phyloP scores from a whole-genome alignment of 1,140 invertebrate genomes.

The Paracyclopina nana region DNA sequence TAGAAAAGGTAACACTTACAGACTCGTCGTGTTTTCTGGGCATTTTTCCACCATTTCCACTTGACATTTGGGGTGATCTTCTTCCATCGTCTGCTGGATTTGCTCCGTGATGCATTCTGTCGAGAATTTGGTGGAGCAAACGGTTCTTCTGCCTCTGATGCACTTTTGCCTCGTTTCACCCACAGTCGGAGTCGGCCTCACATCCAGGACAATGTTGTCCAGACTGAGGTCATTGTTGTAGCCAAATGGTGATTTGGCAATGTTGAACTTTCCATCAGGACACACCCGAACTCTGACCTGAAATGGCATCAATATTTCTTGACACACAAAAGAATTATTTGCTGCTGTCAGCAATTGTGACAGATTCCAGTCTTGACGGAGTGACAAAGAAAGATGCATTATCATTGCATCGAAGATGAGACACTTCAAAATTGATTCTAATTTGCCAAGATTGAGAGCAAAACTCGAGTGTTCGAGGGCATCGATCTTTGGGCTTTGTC shows the following conservation, averaged over 20 bases:
- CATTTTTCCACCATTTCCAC: constrained; percentile 1
- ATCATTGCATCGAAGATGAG: too few relatives aligned
- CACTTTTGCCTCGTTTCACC: background rate
- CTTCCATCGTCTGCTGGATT: background rate
- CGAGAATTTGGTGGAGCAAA: background rate
- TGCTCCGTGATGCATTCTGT: background rate
- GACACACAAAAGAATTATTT: too few relatives aligned
- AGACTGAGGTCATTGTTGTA: constrained; percentile 1
- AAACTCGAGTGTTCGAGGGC: too few relatives aligned
- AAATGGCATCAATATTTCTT: too few relatives aligned
- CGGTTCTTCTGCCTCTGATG: background rate
- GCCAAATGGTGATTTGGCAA: too few relatives aligned
- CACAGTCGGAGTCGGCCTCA: background rate
- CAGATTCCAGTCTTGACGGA: too few relatives aligned
- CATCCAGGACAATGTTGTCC: background rate
- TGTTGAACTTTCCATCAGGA: background rate
- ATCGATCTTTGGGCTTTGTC: too few relatives aligned
- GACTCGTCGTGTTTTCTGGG: background rate
- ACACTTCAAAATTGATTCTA: too few relatives aligned
- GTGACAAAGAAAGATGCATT: too few relatives aligned
- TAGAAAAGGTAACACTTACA: too few relatives aligned
- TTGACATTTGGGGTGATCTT: background rate
- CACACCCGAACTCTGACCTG: background rate
- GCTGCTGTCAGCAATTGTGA: too few relatives aligned
- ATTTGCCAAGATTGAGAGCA: too few relatives aligned